Conservation (phyloP, 2,113 vertebrate genomes). For the Genyomyrus donnyi region DNA sequence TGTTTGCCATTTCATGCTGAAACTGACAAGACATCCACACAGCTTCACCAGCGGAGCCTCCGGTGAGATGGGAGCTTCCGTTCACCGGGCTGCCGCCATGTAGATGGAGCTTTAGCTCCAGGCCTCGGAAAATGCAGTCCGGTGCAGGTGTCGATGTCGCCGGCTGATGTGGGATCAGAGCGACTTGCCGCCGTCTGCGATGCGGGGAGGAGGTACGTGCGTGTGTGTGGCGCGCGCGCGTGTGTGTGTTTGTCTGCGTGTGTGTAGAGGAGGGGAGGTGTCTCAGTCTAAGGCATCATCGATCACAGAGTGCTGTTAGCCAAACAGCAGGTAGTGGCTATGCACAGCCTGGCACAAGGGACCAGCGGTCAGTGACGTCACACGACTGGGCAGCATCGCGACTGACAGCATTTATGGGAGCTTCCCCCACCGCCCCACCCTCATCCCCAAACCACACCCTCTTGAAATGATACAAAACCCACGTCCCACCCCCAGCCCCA, state of each 20-base stretch:
- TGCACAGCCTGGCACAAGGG: constrained; percentile 47
- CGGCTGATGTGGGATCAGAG: neutral
- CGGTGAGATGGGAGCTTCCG: neutral
- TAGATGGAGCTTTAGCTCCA: neutral
- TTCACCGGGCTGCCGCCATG: neutral
- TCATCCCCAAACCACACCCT: constrained; percentile 22
- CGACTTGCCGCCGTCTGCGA: neutral
- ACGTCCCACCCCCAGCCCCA: constrained; percentile 40
- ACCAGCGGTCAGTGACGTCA: constrained; percentile 40
- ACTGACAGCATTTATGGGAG: constrained; percentile 33
- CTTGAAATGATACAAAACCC: neutral
- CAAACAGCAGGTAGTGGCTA: constrained; percentile 42
- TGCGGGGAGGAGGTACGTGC: neutral
- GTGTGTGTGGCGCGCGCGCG: neutral
- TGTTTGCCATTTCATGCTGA: neutral
- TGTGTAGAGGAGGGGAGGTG: neutral
- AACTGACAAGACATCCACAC: neutral
- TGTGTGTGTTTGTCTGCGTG: neutral
- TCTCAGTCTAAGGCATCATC: constrained; percentile 8
- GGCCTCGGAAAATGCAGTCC: neutral
- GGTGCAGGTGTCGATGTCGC: neutral
- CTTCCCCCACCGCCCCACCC: constrained; percentile 30
- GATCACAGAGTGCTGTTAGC: neutral
- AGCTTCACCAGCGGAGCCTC: neutral
- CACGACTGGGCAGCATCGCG: constrained; percentile 41